Percentiles rank a stretch among this genome's conserved stretches.
These are phyloP conservation scores for Anguilla pacifica DNA, from an alignment of 2,797 vertebrate species.

Conservation along the genomic window DNA sequence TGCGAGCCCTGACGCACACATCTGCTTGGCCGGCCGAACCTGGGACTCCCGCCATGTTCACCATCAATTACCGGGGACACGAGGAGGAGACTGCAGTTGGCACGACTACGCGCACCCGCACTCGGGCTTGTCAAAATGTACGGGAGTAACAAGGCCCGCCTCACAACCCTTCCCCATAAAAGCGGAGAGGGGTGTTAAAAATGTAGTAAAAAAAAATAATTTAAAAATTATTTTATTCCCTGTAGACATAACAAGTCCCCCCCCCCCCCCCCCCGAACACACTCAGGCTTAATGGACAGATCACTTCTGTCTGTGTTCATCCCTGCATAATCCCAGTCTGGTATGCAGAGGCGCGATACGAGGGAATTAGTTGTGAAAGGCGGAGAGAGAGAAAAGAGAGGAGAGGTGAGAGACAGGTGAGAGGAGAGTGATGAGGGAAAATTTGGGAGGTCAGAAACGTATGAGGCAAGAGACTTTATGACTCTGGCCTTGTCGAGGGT, in stretches of 20 bases:
- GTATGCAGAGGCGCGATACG: constrained; percentile 30
- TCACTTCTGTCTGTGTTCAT: constrained; percentile 51
- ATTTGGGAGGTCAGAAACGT: too few species aligned
- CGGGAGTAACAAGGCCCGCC: neutral
- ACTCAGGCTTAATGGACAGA: constrained; percentile 49
- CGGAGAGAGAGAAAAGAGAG: neutral
- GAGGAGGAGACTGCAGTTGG: neutral
- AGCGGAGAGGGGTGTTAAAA: neutral
- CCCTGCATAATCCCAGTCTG: constrained; percentile 46
- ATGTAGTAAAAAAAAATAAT: neutral
- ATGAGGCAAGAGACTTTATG: neutral
- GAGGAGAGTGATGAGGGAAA: neutral
- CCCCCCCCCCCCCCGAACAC: constrained; percentile 37
- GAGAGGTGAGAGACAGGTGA: neutral
- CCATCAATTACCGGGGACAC: constrained; percentile 28
- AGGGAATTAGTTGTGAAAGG: constrained; percentile 21
- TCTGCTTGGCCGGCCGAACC: constrained; percentile 54
- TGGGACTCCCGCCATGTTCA: constrained; percentile 58
- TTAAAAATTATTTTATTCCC: constrained; percentile 46
- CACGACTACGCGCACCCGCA: neutral
- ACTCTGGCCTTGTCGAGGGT: neutral
- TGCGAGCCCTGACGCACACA: constrained; percentile 43
- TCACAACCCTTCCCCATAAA: neutral
- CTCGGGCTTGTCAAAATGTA: constrained; percentile 6
- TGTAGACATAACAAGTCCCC: constrained; percentile 58